A percentile compares a stretch with the other conserved stretches of the same genome.
These are phyloP conservation scores for Esox masquinongy DNA, from an alignment of 2,797 vertebrate genomes.

Conservation along the genomic window DNA sequence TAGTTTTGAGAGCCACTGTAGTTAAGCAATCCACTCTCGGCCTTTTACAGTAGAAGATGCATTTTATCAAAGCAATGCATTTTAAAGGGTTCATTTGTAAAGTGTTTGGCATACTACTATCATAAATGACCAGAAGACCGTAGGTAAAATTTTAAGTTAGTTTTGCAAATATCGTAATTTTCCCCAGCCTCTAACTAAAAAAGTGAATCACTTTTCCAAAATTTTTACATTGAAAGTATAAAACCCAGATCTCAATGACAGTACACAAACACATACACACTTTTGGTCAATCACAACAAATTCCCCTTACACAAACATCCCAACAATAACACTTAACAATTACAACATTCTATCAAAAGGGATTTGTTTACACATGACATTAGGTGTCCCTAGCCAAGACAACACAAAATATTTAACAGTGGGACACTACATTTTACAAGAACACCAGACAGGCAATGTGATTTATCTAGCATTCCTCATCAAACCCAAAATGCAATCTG, in stretches of 20 bases:
- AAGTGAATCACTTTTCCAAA: no score
- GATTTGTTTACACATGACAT: slow-evolving; percentile 24
- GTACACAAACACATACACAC: slow-evolving; percentile 4
- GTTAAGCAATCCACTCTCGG: no score
- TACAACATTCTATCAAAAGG: slow-evolving; percentile 31
- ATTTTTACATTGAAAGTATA: neutral
- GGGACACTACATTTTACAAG: slow-evolving; percentile 5
- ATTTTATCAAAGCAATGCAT: no score
- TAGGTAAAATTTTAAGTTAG: no score
- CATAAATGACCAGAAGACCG: no score
- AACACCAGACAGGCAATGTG: slow-evolving; percentile 10
- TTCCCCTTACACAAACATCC: slow-evolving; percentile 17
- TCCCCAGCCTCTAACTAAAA: no score
- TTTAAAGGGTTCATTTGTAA: no score
- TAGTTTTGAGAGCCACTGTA: no score
- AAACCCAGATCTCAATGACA: slow-evolving; percentile 8
- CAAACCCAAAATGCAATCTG: slow-evolving; percentile 30
- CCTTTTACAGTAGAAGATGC: no score
- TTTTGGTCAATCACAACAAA: slow-evolving; percentile 21
- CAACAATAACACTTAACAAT: slow-evolving; percentile 12
- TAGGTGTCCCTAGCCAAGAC: slow-evolving; percentile 10
- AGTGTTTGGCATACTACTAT: no score
- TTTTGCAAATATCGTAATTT: no score
- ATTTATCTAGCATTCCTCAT: slow-evolving; percentile 20
- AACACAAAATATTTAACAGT: slow-evolving; percentile 6